Conservation (phyloP, 2,797 vertebrate genomes). For the Mormyrus hasselquistii region DNA sequence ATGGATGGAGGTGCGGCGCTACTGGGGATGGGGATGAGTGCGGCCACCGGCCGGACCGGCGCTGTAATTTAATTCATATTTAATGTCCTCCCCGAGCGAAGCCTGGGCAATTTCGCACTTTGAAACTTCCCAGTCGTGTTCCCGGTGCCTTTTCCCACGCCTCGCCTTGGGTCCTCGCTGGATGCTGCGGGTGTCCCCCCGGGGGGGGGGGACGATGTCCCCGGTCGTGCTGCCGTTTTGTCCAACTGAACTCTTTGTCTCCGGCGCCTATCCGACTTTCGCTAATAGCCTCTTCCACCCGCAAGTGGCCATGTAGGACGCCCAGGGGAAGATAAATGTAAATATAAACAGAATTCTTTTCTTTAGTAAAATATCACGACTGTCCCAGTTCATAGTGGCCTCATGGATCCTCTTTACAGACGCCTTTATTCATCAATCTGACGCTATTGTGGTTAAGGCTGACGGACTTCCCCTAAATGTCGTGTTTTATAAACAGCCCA, state of each 20-base stretch:
- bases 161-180: neutral
- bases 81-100: neutral
- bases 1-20: neutral
- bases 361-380: neutral
- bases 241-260: slow-evolving; percentile 2
- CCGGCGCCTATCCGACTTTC: neutral
- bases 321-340: neutral
- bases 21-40: neutral
- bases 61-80: neutral
- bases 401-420: neutral
- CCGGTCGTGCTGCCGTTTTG: neutral
- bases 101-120: neutral
- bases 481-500: neutral
- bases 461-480: neutral
- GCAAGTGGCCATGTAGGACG: neutral
- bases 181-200: neutral
- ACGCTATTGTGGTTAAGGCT: neutral
- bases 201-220: neutral
- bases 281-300: neutral
- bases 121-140: neutral
- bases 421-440: neutral
- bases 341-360: neutral
- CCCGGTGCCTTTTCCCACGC: neutral
- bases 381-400: neutral
- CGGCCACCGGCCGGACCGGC: neutral